Percentiles rank a stretch among this genome's conserved stretches.
These are phyloP conservation scores for Seira ritae DNA, from an alignment of 2,888 invertebrate genomes.

Conservation along the genomic window DNA sequence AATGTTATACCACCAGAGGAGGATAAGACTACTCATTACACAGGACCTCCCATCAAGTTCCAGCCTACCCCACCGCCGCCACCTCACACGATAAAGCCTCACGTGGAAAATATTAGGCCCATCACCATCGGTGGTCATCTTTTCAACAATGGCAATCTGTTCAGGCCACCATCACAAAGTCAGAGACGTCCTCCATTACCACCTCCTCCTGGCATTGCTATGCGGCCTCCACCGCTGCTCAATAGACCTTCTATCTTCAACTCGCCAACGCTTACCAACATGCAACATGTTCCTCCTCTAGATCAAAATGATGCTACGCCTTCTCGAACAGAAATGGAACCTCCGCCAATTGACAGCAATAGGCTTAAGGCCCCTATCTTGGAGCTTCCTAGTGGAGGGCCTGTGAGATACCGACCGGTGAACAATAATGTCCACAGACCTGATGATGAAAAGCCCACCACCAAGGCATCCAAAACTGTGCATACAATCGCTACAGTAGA, in stretches of 20 bases:
- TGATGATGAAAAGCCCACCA: slow-evolving; percentile 72
- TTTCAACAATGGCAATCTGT: slow-evolving; percentile 50
- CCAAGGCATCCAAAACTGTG: slow-evolving; percentile 70
- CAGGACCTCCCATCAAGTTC: slow-evolving; percentile 46
- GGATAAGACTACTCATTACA: slow-evolving; percentile 18
- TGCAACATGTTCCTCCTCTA: slow-evolving; percentile 23
- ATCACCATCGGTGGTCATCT: slow-evolving; percentile 67
- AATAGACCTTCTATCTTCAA: background rate
- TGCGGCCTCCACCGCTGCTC: slow-evolving; percentile 26
- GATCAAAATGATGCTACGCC: slow-evolving; percentile 33
- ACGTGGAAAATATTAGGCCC: slow-evolving; percentile 32
- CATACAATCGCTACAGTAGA: slow-evolving; percentile 74
- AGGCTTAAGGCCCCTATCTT: slow-evolving; percentile 67
- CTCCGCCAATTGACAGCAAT: slow-evolving; percentile 70
- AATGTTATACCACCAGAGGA: slow-evolving; percentile 43
- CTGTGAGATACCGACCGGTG: slow-evolving; percentile 68
- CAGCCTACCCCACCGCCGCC: slow-evolving; percentile 76
- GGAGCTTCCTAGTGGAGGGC: slow-evolving; percentile 69
- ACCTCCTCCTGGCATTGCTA: slow-evolving; percentile 14
- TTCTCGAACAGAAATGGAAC: slow-evolving; percentile 72
- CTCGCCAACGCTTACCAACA: slow-evolving; percentile 1
- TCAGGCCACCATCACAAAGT: background rate
- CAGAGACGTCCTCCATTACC: slow-evolving; percentile 5
- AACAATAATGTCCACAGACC: slow-evolving; percentile 66
- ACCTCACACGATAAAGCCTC: slow-evolving; percentile 67